These are phyloP conservation scores for Hoplodrina ambigua DNA, from an alignment of 2,888 invertebrate genomes.

Conservation along the genomic window DNA sequence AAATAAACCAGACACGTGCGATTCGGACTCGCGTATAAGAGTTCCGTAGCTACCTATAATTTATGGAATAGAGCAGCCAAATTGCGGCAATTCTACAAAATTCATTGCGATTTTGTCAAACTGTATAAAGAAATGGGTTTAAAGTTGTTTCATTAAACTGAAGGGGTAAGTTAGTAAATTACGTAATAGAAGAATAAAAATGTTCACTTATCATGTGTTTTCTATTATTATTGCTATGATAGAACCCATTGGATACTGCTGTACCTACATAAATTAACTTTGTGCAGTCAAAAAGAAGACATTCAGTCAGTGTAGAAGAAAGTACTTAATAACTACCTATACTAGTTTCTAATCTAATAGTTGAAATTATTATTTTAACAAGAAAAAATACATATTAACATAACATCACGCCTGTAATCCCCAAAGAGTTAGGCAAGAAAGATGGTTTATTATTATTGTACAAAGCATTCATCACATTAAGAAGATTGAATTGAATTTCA, in stretches of 20 bases:
- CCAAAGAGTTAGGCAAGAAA: too few species aligned
- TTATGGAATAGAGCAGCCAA: not conserved
- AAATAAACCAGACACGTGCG: not conserved
- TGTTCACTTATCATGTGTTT: not conserved
- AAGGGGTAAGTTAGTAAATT: not conserved
- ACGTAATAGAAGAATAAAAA: not conserved
- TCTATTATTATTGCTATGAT: not conserved
- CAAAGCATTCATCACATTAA: too few species aligned
- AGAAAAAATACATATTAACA: not conserved
- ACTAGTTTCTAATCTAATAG: too few species aligned
- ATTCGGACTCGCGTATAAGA: not conserved
- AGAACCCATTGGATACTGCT: not conserved
- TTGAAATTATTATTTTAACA: not conserved
- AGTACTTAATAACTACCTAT: too few species aligned
- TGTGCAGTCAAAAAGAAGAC: too few species aligned
- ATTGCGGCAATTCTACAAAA: not conserved
- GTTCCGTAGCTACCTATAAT: not conserved
- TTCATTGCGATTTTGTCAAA: too few species aligned
- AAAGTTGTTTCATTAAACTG: not conserved
- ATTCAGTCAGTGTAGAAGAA: too few species aligned
- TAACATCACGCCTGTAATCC: too few species aligned
- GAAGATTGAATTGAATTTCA: too few species aligned
- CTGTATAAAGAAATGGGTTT: too few species aligned
- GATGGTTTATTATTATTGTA: not conserved
- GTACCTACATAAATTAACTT: not conserved